These are phyloP conservation scores for Paedocypris micromegethes DNA, from an alignment of 2,797 vertebrate species.

Conservation along the genomic window DNA sequence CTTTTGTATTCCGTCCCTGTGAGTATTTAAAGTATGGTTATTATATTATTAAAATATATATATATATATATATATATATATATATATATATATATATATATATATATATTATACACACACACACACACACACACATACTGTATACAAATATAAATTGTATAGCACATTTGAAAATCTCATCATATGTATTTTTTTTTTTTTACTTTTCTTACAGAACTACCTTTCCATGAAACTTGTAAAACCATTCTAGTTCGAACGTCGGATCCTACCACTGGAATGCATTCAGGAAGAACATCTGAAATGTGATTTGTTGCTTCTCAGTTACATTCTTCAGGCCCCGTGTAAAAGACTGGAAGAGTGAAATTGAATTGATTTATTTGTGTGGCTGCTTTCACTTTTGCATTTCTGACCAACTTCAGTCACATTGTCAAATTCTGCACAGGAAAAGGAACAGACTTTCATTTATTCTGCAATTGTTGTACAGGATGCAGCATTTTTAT, in stretches of 20 bases:
- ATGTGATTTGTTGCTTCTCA: not conserved
- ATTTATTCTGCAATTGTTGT: too few species aligned
- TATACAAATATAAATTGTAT: not conserved
- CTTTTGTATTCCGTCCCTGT: conserved; percentile 82
- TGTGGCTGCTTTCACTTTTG: too few species aligned
- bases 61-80: too few species aligned
- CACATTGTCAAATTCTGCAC: too few species aligned
- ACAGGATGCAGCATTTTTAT: too few species aligned
- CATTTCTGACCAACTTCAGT: too few species aligned
- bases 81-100: too few species aligned
- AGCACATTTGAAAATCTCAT: not conserved
- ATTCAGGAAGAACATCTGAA: not conserved
- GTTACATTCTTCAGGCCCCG: not conserved
- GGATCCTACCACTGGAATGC: not conserved
- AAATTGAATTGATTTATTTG: too few species aligned
- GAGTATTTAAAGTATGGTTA: conserved; percentile 40
- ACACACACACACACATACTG: too few species aligned
- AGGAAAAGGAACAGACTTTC: too few species aligned
- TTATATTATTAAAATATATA: not conserved
- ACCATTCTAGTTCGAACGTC: conserved; percentile 33
- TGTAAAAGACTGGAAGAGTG: conserved; percentile 3
- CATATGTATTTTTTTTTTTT: not conserved
- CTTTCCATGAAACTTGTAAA: conserved; percentile 49
- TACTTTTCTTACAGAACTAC: conserved; percentile 43
- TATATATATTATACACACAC: too few species aligned